phyloP scores from a whole-genome alignment of 2,113 vertebrate genomes.

The Saguinus imperator region DNA sequence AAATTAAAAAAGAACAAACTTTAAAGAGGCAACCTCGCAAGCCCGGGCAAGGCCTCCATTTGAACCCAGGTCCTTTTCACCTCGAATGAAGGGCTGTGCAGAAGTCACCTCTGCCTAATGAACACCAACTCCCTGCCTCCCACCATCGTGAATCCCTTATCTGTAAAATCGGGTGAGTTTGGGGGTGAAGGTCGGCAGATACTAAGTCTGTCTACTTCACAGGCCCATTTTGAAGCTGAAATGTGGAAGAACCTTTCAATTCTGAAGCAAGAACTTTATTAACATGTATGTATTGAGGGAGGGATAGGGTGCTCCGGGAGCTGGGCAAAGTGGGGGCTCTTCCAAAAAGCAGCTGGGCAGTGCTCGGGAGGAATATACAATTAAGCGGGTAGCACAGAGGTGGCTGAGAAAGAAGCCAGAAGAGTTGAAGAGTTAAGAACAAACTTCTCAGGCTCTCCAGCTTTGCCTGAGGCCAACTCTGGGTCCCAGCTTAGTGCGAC shows the following conservation, averaged over 20 bases:
- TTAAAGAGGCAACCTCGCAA: neutral
- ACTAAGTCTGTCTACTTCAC: neutral
- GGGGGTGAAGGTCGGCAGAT: accelerated
- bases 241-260: neutral
- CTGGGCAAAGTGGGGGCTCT: neutral
- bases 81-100: neutral
- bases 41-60: neutral
- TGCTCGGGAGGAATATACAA: accelerated
- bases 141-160: neutral
- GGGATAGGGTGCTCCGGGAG: neutral
- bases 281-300: neutral
- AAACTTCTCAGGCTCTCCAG: neutral
- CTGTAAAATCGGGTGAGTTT: neutral
- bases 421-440: neutral
- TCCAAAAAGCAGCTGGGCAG: neutral
- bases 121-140: neutral
- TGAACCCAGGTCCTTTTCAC: neutral
- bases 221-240: neutral
- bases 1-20: neutral
- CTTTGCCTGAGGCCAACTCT: neutral
- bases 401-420: neutral
- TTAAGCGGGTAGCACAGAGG: accelerated
- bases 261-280: neutral
- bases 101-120: neutral
- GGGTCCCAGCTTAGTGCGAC: neutral